A percentile compares a stretch with the other conserved stretches of the same genome.
phyloP scores from a whole-genome alignment of 2,888 invertebrate genomes.

The Zygaena filipendulae region DNA sequence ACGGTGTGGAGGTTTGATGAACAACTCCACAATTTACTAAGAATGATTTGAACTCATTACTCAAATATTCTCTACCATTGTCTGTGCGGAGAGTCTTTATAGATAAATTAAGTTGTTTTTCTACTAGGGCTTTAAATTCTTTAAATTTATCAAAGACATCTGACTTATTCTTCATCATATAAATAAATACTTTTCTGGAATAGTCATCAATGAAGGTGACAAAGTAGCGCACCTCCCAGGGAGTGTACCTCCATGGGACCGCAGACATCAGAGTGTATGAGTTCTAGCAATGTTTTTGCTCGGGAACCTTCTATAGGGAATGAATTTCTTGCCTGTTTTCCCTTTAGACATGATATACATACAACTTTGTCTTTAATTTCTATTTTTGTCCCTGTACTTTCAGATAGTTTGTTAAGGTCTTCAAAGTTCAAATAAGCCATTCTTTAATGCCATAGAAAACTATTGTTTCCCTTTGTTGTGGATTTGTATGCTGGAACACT shows the following conservation, averaged over 20 bases:
- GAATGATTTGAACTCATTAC: conserved; percentile 1
- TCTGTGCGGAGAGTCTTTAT: conserved; percentile 15
- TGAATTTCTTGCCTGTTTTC: conserved; percentile 13
- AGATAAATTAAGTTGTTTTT: conserved; percentile 15
- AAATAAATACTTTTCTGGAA: conserved; percentile 14
- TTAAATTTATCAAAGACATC: conserved; percentile 10
- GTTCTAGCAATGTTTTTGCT: conserved; percentile 18
- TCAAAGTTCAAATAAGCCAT: conserved; percentile 4
- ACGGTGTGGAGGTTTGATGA: conserved; percentile 12
- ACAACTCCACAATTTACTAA: conserved; percentile 8
- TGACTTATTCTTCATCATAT: conserved; percentile 1
- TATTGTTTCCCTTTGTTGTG: not conserved
- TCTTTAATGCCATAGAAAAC: conserved; percentile 1
- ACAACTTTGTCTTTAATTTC: conserved; percentile 5
- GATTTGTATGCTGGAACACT: conserved; percentile 2
- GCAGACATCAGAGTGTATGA: conserved; percentile 15
- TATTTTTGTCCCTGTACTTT: conserved; percentile 4
- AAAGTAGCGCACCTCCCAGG: conserved; percentile 12
- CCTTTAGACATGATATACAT: conserved; percentile 12
- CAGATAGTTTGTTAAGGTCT: conserved; percentile 10
- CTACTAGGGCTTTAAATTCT: conserved; percentile 12
- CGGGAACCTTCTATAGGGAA: conserved; percentile 10
- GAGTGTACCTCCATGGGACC: conserved; percentile 7
- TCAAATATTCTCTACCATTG: conserved; percentile 16
- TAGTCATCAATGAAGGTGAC: conserved; percentile 14